phyloP scores from a whole-genome alignment of 2,797 vertebrate species.

The Peromyscus eremicus region DNA sequence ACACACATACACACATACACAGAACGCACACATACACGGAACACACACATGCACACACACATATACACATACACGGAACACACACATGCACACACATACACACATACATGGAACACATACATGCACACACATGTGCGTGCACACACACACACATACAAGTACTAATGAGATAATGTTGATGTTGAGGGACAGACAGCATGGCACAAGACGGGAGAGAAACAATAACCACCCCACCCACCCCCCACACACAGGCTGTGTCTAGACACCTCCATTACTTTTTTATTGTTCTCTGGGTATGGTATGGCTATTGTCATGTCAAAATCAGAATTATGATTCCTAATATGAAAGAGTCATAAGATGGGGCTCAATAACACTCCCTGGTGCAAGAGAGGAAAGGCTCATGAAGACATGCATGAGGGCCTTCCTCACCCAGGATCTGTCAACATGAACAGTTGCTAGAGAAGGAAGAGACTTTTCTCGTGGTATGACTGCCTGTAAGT shows the following conservation, averaged over 20 bases:
- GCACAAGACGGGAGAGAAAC: not conserved
- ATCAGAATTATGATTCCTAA: not conserved
- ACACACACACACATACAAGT: not conserved
- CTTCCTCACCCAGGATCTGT: not conserved
- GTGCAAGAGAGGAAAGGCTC: not conserved
- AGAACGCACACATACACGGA: not conserved
- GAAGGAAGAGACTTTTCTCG: not conserved
- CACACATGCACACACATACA: not conserved
- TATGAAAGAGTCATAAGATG: not conserved
- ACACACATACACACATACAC: not conserved
- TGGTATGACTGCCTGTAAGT: not conserved
- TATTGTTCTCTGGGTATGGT: not conserved
- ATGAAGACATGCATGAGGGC: not conserved
- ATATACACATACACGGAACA: not conserved
- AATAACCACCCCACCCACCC: no score
- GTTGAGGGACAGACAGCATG: not conserved
- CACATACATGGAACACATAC: not conserved
- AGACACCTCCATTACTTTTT: not conserved
- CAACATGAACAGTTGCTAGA: not conserved
- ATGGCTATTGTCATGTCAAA: not conserved
- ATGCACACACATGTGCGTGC: not conserved
- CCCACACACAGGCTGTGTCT: not conserved
- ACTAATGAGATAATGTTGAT: not conserved
- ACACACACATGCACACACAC: not conserved
- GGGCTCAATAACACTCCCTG: not conserved